Evolutionary conservation across 2,797 vertebrate genomes (phyloP).

Genomic region (Cryptoprocta ferox): DNA sequence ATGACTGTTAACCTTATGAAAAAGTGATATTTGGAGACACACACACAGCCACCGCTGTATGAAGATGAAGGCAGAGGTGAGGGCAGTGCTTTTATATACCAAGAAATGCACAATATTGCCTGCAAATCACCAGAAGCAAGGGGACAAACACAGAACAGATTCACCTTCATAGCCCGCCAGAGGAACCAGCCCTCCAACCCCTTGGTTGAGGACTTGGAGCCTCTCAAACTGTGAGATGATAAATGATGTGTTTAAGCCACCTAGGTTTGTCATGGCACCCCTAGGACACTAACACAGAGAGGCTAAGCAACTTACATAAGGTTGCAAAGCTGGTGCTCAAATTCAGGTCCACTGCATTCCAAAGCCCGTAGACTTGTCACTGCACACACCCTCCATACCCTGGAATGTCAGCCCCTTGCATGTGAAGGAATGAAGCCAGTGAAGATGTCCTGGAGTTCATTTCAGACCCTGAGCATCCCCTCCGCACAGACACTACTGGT

Average conservation of each 20-base stretch:
- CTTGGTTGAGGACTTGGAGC: neutral
- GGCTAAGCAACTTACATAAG: too few species aligned
- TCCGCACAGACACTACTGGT: neutral
- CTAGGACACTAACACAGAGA: neutral
- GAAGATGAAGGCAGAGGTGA: neutral
- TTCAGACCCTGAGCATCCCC: neutral
- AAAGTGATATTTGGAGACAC: neutral
- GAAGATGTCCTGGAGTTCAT: neutral
- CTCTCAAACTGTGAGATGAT: neutral
- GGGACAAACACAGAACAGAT: neutral
- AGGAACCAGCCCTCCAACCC: neutral
- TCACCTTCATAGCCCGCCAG: neutral
- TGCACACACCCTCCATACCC: accelerated
- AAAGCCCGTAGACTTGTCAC: neutral
- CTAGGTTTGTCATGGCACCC: neutral
- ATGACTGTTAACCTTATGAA: neutral
- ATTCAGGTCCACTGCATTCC: neutral
- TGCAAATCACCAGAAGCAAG: neutral
- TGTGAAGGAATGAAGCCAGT: neutral
- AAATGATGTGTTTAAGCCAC: neutral
- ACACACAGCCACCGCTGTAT: accelerated
- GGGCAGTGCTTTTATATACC: neutral
- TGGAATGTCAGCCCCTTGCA: neutral
- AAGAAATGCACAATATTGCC: neutral
- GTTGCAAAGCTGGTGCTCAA: neutral